phyloP scores from a whole-genome alignment of 2,113 vertebrate species.

The Meles meles region DNA sequence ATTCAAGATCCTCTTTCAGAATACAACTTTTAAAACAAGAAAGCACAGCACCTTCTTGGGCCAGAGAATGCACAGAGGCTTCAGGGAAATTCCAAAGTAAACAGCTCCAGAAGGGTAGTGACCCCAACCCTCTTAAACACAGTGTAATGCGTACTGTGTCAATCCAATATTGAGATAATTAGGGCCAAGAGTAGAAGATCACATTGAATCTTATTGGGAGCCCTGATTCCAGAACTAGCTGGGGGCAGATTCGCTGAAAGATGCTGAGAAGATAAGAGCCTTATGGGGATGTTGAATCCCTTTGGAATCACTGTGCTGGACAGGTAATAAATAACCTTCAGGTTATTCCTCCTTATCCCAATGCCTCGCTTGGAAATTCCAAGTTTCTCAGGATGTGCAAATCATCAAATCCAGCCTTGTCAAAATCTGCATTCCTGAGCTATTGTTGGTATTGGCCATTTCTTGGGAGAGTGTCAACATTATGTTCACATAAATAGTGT shows the following conservation, averaged over 20 bases:
- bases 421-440: conserved; percentile 47
- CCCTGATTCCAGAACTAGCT: background rate
- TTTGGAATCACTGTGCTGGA: background rate
- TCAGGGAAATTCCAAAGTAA: background rate
- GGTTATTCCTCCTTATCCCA: background rate
- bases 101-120: background rate
- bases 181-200: background rate
- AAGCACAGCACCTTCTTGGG: background rate
- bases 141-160: background rate
- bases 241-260: background rate
- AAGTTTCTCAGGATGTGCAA: background rate
- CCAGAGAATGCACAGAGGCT: background rate
- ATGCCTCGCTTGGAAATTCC: background rate
- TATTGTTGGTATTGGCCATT: conserved; percentile 2
- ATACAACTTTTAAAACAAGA: background rate
- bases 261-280: background rate
- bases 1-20: background rate
- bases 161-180: background rate
- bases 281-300: background rate
- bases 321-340: background rate
- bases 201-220: background rate
- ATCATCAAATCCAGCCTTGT: conserved; percentile 30
- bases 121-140: background rate
- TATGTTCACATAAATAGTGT: background rate
- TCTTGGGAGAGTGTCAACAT: conserved; percentile 33